phyloP scores from a whole-genome alignment of 2,113 vertebrate genomes.

The Oryctolagus cuniculus region mOryCun1.1 NC_091433.1:135599501-135600000 shows the following conservation, averaged over 20 bases:
- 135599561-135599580: not conserved
- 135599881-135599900: not conserved
- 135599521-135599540: not conserved
- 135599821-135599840: not conserved
- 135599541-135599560: not conserved
- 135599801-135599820: not conserved
- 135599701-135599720: not conserved
- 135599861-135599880: not conserved
- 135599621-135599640: not conserved
- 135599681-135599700: not conserved
- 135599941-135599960: not conserved
- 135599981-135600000: constrained; percentile 6
- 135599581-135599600: not conserved
- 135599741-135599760: not conserved
- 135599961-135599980: not conserved
- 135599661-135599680: not conserved
- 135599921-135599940: constrained; percentile 15
- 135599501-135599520: not conserved
- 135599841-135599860: not conserved
- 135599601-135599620: not conserved
- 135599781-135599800: not conserved
- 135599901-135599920: constrained; percentile 35
- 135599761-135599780: not conserved
- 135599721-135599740: not conserved
- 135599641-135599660: not conserved